Percentiles rank a stretch among this genome's conserved stretches.
phyloP scores from a whole-genome alignment of 1,140 invertebrate species.

The Heliconius hewitsoni region DNA sequence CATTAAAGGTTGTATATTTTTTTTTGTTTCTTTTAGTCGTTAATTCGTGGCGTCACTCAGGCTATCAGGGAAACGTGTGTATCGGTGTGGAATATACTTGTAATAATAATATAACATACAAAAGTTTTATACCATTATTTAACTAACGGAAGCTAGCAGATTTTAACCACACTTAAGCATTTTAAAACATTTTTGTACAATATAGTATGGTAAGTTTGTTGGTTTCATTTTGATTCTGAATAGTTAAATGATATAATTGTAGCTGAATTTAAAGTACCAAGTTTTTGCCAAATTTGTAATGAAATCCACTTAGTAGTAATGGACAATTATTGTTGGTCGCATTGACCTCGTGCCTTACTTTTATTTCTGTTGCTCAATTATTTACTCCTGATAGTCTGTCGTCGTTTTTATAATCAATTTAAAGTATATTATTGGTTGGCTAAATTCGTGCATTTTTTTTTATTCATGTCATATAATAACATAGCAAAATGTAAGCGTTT shows the following conservation, averaged over 20 bases:
- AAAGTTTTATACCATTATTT: constrained; percentile 30
- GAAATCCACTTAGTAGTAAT: constrained; percentile 29
- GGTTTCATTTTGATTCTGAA: constrained; percentile 28
- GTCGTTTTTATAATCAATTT: constrained; percentile 28
- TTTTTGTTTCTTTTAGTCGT: constrained; percentile 55
- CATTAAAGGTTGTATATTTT: constrained; percentile 68
- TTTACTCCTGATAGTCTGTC: constrained; percentile 65
- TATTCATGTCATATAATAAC: constrained; percentile 47
- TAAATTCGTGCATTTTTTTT: constrained; percentile 36
- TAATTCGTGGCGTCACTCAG: constrained; percentile 56
- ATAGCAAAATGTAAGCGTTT: constrained; percentile 38
- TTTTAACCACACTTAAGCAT: constrained; percentile 32
- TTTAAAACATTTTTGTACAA: constrained; percentile 38
- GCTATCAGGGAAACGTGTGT: constrained; percentile 51
- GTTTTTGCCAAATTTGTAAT: constrained; percentile 19
- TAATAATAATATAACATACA: constrained; percentile 23
- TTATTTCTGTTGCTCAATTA: constrained; percentile 69
- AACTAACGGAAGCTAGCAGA: constrained; percentile 28
- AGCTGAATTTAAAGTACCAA: constrained; percentile 24
- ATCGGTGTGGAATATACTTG: constrained; percentile 23
- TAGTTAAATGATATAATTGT: constrained; percentile 23
- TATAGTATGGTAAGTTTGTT: constrained; percentile 35
- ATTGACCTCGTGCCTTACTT: constrained; percentile 73
- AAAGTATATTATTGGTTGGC: constrained; percentile 42
- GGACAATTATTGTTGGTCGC: constrained; percentile 50